Conservation (phyloP, 2,888 invertebrate genomes). For the Prosapia bicincta region DNA sequence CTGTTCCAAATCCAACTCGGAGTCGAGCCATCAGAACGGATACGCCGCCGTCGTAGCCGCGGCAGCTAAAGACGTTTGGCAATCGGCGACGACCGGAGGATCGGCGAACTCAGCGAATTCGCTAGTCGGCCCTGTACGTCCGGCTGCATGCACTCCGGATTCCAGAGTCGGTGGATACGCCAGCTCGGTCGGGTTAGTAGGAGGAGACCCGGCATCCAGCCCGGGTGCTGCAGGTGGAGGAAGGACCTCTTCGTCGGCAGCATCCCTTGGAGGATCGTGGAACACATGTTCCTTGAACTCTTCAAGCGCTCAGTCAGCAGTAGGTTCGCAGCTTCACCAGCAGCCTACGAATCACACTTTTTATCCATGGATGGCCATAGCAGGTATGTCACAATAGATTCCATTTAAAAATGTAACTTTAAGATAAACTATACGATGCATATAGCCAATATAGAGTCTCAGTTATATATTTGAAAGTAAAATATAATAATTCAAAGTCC, state of each 20-base stretch:
- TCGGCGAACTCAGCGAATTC: constrained; percentile 61
- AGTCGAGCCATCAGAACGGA: constrained; percentile 53
- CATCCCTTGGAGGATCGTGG: constrained; percentile 56
- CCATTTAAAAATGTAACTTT: too few species aligned
- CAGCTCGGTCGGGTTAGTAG: constrained; percentile 64
- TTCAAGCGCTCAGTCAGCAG: constrained; percentile 66
- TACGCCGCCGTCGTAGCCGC: constrained; percentile 69
- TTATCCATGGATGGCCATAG: constrained; percentile 98
- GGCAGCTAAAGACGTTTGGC: constrained; percentile 61
- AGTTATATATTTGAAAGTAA: too few species aligned
- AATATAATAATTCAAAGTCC: too few species aligned
- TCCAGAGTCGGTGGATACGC: constrained; percentile 69
- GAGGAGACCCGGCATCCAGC: constrained; percentile 68
- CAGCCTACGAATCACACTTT: constrained; percentile 91
- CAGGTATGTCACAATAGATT: constrained; percentile 92
- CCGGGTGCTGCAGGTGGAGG: constrained; percentile 63
- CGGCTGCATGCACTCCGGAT: constrained; percentile 87
- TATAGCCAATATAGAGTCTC: neutral
- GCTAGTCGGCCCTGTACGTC: constrained; percentile 65
- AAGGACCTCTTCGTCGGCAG: constrained; percentile 50
- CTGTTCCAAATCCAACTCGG: constrained; percentile 39
- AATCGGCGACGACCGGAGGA: constrained; percentile 66
- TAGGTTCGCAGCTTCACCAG: constrained; percentile 77
- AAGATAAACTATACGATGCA: neutral
- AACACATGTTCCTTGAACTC: constrained; percentile 85